Conservation (phyloP, 2,797 vertebrate species). For the Aratinga solstitialis region DNA sequence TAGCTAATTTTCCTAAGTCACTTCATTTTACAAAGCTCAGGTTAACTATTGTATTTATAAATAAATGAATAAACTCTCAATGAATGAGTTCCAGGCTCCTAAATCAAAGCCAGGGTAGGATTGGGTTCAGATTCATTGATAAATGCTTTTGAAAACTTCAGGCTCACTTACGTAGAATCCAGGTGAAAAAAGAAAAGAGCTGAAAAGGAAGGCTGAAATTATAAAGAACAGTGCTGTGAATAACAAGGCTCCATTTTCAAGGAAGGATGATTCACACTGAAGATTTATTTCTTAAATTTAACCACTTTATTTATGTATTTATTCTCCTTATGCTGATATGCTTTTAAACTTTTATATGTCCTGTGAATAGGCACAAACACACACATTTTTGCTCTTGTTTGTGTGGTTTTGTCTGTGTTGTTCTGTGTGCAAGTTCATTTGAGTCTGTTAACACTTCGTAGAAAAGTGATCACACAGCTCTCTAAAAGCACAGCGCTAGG, state of each 20-base stretch:
- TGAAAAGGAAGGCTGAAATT: not conserved
- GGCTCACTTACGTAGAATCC: not conserved
- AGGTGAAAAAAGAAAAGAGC: not conserved
- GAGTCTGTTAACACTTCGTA: not conserved
- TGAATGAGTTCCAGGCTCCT: not conserved
- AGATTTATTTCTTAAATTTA: not conserved
- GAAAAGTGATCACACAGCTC: not conserved
- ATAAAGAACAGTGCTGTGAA: not conserved
- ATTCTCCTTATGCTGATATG: not conserved
- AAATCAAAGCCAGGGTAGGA: not conserved
- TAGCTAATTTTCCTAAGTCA: not conserved
- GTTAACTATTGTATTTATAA: not conserved
- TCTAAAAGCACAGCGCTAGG: not conserved
- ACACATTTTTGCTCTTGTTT: not conserved
- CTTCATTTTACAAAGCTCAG: not conserved
- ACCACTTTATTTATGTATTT: not conserved
- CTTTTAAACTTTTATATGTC: not conserved
- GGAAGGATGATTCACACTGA: not conserved
- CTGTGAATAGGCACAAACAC: not conserved
- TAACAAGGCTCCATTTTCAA: not conserved
- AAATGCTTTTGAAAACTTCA: conserved; percentile 3
- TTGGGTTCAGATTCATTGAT: not conserved
- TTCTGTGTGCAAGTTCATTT: not conserved
- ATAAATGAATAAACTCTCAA: not conserved
- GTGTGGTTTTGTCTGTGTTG: not conserved